Conservation (phyloP, 2,797 vertebrate species). For the Morus bassanus region DNA sequence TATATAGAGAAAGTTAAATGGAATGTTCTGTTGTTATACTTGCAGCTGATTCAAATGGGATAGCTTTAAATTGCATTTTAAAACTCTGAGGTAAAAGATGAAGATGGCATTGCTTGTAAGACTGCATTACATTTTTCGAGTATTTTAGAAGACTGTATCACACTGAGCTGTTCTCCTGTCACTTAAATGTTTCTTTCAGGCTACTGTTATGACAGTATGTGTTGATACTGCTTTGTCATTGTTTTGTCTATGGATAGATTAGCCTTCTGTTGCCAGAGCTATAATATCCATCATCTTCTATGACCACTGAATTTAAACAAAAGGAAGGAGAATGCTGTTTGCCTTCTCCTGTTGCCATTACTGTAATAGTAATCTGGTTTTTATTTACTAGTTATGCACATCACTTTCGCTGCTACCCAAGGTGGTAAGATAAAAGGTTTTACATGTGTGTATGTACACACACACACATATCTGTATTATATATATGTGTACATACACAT, state of each 20-base stretch:
- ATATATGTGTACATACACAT: fast-evolving
- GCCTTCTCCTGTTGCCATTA: not conserved
- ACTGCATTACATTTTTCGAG: not conserved
- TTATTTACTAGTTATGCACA: not conserved
- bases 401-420: not conserved
- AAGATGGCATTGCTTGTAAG: not conserved
- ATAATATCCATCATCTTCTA: not conserved
- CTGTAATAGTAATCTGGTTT: not conserved
- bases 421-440: not conserved
- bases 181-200: not conserved
- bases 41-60: not conserved
- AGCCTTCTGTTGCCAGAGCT: not conserved
- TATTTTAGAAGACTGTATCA: not conserved
- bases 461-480: fast-evolving
- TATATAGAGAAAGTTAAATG: not conserved
- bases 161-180: not conserved
- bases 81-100: not conserved
- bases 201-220: not conserved
- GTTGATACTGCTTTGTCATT: not conserved
- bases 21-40: not conserved
- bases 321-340: not conserved
- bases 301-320: not conserved
- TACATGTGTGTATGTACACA: fast-evolving
- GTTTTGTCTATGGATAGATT: not conserved
- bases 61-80: not conserved